A percentile compares a stretch with the other conserved stretches of the same genome.
Conservation (phyloP, 2,888 invertebrate genomes). For the Mesorhabditis belari region DNA sequence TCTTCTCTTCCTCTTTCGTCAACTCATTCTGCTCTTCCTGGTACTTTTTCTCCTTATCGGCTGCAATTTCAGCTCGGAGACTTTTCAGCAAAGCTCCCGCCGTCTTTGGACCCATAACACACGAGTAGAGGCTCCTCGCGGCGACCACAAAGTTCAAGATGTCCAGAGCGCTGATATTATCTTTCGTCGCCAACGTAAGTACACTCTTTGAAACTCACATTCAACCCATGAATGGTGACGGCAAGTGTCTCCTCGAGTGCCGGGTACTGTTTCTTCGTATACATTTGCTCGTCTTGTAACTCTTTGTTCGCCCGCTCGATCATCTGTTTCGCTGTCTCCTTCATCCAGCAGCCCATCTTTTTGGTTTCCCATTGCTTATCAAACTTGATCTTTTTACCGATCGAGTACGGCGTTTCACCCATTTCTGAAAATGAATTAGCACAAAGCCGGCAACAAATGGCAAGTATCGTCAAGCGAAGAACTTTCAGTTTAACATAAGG, state of each 20-base stretch:
- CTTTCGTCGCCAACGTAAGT: not conserved
- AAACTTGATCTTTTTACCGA: constrained; percentile 1
- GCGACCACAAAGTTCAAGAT: constrained; percentile 1
- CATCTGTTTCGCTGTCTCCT: not conserved
- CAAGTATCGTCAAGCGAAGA: no score
- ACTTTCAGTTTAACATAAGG: no score
- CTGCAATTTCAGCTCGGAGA: not conserved
- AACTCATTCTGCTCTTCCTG: no score
- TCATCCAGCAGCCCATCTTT: not conserved
- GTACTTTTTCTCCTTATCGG: not conserved
- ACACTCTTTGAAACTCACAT: not conserved
- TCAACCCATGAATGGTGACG: not conserved
- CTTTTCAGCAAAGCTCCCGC: not conserved
- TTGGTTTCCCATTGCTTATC: constrained; percentile 2
- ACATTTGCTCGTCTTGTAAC: not conserved
- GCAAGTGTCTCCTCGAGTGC: not conserved
- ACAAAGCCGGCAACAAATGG: no score
- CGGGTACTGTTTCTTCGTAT: not conserved
- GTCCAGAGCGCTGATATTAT: not conserved
- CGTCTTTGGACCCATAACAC: not conserved
- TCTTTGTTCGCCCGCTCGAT: not conserved
- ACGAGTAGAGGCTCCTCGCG: not conserved
- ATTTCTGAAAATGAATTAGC: no score
- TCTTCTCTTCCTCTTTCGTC: no score
- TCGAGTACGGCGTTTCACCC: not conserved